Evolutionary conservation across 2,797 vertebrate species (phyloP), one percentile per base, ranked within the genome.

Genomic region (Artibeus lituratus): DNA sequence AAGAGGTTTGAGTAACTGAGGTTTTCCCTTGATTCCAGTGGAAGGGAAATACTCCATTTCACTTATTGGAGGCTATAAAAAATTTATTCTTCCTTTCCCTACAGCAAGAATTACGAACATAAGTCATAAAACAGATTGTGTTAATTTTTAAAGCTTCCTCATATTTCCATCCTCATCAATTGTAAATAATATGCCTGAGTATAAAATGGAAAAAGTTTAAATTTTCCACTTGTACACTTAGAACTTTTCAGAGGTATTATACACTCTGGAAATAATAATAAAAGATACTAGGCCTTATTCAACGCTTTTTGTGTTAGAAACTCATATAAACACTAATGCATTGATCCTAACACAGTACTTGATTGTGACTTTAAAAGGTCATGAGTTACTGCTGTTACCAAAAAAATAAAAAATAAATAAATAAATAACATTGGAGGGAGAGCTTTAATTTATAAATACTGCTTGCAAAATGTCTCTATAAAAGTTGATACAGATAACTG

Each of bases 331-430:
- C 97, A 98, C 97, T 98, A 85, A 97, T 92, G 96, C 97, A 98
- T 96, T 97, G 97, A 98, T 97, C 97, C 59, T 96, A 96, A 94
- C 83, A 98, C 97, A 98, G 97, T 97, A 62, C 93, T 96, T 96
- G 96, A 98, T 98, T 98, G 97, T 98, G 73, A 95, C 91, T 97
- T 96, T 95, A 87, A 98, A 97, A 98, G 97, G 97, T 97, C 97
- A 97, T 95, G 97, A 97, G 95, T 97, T 97, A 93, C 92, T 96
- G 93, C 95, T 94, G 82, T 90, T 96, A 94, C 65, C 39, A 42
- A 62, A 94, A 53, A 69, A 72, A 65, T 80, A 90, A 78, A n/a
- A 93, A 83, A 44, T 83, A 90, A 69, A 35, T 57, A 93, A 87
- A 44, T 21, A 22, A 55, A 55, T 22, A 55, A 82, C 19, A 91